A percentile compares a stretch with the other conserved stretches of the same genome.
Evolutionary conservation across 2,888 invertebrate species (phyloP).

Genomic region (Parnassius apollo): DNA sequence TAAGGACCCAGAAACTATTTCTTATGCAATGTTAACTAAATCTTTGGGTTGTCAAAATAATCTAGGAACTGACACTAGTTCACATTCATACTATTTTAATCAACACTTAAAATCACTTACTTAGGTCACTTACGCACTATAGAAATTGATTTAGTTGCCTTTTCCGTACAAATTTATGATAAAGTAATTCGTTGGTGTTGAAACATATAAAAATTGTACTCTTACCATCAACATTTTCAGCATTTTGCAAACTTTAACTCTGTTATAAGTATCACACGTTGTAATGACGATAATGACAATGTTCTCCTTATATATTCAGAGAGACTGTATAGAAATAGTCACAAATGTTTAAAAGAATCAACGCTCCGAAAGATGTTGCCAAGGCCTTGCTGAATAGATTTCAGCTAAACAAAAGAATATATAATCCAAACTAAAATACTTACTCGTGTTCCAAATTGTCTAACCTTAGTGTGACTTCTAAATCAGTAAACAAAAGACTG

Average conservation of each 20-base stretch:
- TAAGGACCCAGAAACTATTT: too few species aligned
- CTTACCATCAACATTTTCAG: constrained; percentile 12
- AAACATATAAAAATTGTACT: not conserved
- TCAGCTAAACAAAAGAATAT: constrained; percentile 69
- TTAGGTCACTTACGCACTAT: too few species aligned
- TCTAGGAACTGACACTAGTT: too few species aligned
- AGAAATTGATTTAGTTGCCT: too few species aligned
- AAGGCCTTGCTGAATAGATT: constrained; percentile 61
- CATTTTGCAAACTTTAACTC: constrained; percentile 14
- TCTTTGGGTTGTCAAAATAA: too few species aligned
- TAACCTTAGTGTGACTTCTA: constrained; percentile 16
- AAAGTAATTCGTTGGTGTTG: not conserved
- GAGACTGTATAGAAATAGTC: constrained; percentile 46
- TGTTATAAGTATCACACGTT: not conserved
- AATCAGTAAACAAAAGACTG: constrained; percentile 15
- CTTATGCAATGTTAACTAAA: too few species aligned
- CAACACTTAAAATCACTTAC: too few species aligned
- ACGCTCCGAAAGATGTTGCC: constrained; percentile 53
- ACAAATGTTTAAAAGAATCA: constrained; percentile 54
- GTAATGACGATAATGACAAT: constrained; percentile 29
- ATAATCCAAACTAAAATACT: constrained; percentile 48
- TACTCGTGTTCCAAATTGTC: constrained; percentile 15
- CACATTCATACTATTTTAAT: too few species aligned
- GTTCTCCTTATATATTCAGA: constrained; percentile 61
- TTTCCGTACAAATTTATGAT: too few species aligned